These are phyloP conservation scores for Eupsittula cactorum DNA, from an alignment of 2,113 vertebrate species.

Conservation along the genomic window DNA sequence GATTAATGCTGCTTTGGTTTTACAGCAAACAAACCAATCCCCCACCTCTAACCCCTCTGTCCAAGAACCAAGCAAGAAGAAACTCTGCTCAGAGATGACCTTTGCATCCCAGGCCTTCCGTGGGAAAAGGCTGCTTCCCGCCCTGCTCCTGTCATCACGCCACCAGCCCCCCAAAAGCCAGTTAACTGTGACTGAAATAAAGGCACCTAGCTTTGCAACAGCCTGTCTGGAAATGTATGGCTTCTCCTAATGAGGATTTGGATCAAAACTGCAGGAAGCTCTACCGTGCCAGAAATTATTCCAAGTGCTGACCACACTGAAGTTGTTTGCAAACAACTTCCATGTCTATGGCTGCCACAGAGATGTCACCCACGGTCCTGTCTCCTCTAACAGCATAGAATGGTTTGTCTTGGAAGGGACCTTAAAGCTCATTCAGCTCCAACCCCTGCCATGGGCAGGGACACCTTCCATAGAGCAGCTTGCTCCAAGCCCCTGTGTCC, in stretches of 20 bases:
- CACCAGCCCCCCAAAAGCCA: not conserved
- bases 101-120: not conserved
- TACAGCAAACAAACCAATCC: not conserved
- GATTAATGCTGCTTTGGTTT: not conserved
- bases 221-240: not conserved
- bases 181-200: not conserved
- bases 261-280: not conserved
- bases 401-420: not conserved
- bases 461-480: not conserved
- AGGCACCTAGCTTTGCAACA: not conserved
- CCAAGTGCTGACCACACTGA: fast-evolving
- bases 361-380: fast-evolving
- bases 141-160: not conserved
- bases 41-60: not conserved
- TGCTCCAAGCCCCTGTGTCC: not conserved
- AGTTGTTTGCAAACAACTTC: not conserved
- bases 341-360: not conserved
- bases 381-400: not conserved
- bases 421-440: not conserved
- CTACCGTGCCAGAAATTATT: no score
- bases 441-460: fast-evolving
- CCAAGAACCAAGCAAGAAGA: not conserved
- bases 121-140: not conserved
- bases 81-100: not conserved
- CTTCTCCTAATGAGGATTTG: not conserved